Evolutionary conservation across 2,888 invertebrate genomes (phyloP).

Genomic region (Cheilosia vulpina): DNA sequence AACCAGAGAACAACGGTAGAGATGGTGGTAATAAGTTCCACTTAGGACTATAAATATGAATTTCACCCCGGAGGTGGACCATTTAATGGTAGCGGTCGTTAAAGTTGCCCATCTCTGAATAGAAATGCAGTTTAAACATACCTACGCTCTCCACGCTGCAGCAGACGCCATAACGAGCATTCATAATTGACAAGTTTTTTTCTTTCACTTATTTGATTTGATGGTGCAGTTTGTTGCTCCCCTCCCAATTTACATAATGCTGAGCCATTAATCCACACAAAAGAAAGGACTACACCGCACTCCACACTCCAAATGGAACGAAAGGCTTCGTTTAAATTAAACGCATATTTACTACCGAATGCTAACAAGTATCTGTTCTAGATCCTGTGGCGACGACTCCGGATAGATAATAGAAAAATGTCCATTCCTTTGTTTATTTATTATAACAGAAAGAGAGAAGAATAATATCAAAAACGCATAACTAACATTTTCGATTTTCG

Average conservation of each 20-base stretch:
- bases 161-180: neutral
- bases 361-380: slow-evolving; percentile 69
- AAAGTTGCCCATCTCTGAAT: neutral
- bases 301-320: neutral
- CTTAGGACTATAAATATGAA: neutral
- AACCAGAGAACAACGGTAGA: neutral
- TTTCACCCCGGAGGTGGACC: neutral
- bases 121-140: neutral
- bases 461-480: slow-evolving; percentile 4
- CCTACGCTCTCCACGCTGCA: neutral
- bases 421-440: slow-evolving; percentile 60
- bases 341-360: slow-evolving; percentile 67
- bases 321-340: slow-evolving; percentile 13
- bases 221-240: no score
- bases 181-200: neutral
- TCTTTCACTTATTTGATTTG: no score
- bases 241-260: neutral
- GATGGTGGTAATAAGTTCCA: neutral
- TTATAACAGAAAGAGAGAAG: slow-evolving; percentile 26
- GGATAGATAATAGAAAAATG: slow-evolving; percentile 44
- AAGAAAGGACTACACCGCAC: neutral
- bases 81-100: neutral
- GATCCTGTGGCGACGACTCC: slow-evolving; percentile 61
- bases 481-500: slow-evolving; percentile 41
- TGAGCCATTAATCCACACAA: neutral